These are phyloP conservation scores for Pocillopora grandis DNA, from an alignment of 92 coral and sea anemone species.

Conservation along the genomic window DNA sequence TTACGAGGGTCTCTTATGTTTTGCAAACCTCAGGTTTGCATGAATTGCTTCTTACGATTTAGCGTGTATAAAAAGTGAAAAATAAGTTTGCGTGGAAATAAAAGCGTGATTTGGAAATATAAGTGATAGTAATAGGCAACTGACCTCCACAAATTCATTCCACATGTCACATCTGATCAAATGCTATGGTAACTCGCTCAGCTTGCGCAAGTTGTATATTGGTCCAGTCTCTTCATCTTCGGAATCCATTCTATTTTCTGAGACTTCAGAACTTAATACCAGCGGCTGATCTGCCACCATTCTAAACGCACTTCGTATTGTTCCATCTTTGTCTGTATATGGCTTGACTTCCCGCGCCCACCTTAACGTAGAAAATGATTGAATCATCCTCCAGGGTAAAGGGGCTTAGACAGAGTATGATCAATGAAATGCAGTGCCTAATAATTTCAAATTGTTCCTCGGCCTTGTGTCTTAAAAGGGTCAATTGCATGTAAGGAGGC, in stretches of 20 bases:
- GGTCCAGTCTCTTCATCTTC: constrained; percentile 32
- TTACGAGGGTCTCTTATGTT: too few relatives aligned
- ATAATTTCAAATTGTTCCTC: too few relatives aligned
- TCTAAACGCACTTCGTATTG: constrained; percentile 46
- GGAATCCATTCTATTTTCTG: neutral
- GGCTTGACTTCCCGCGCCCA: constrained; percentile 63
- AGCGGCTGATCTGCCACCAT: constrained; percentile 67
- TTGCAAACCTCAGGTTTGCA: too few relatives aligned
- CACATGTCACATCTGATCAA: constrained; percentile 57
- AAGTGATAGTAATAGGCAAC: neutral
- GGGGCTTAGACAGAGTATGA: too few relatives aligned
- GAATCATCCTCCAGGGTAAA: too few relatives aligned
- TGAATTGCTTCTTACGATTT: too few relatives aligned
- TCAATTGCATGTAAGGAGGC: too few relatives aligned
- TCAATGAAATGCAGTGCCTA: too few relatives aligned
- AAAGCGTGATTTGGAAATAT: neutral
- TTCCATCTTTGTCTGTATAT: constrained; percentile 52
- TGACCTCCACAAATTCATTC: constrained; percentile 60
- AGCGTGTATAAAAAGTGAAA: too few relatives aligned
- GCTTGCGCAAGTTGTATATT: constrained; percentile 62
- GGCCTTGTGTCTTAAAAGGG: too few relatives aligned
- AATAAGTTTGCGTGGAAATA: too few relatives aligned
- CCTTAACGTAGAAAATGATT: neutral
- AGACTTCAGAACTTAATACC: constrained; percentile 29
- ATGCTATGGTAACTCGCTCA: constrained; percentile 66